Conservation (phyloP, 2,888 invertebrate species). For the Apotomis capreana region DNA sequence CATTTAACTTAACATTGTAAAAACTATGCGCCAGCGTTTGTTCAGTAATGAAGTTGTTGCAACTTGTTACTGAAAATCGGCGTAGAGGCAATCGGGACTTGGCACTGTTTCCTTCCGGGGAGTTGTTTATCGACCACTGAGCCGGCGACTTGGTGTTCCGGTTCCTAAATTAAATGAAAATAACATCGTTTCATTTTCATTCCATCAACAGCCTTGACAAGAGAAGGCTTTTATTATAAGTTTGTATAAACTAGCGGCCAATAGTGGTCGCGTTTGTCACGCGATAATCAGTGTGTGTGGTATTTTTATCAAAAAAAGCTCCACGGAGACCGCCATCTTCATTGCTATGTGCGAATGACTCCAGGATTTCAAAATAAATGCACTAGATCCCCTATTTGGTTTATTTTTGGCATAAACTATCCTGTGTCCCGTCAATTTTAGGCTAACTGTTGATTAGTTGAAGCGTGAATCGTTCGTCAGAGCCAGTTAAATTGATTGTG, state of each 20-base stretch:
- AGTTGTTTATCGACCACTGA: constrained; percentile 39
- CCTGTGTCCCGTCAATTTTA: not conserved
- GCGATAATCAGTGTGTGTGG: too few relatives aligned
- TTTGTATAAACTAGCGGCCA: too few relatives aligned
- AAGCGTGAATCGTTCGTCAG: constrained; percentile 7
- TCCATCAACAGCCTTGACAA: too few relatives aligned
- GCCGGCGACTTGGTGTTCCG: not conserved
- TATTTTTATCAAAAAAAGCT: too few relatives aligned
- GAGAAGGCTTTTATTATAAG: too few relatives aligned
- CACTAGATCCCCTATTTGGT: too few relatives aligned
- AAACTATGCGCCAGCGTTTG: constrained; percentile 24
- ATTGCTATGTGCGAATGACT: too few relatives aligned
- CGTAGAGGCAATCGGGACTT: constrained; percentile 42
- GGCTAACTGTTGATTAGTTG: not conserved
- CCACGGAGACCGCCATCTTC: too few relatives aligned
- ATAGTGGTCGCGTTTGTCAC: too few relatives aligned
- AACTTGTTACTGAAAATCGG: constrained; percentile 35
- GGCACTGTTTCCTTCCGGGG: constrained; percentile 40
- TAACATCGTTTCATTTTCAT: not conserved
- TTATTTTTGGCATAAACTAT: not conserved
- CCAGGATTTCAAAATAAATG: too few relatives aligned
- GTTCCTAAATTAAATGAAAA: constrained; percentile 12
- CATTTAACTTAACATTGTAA: constrained; percentile 11
- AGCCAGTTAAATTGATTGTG: too few relatives aligned
- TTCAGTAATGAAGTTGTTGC: constrained; percentile 39